Evolutionary conservation across 2,888 invertebrate species (phyloP).

Genomic region (Trachelus tabidus): DNA sequence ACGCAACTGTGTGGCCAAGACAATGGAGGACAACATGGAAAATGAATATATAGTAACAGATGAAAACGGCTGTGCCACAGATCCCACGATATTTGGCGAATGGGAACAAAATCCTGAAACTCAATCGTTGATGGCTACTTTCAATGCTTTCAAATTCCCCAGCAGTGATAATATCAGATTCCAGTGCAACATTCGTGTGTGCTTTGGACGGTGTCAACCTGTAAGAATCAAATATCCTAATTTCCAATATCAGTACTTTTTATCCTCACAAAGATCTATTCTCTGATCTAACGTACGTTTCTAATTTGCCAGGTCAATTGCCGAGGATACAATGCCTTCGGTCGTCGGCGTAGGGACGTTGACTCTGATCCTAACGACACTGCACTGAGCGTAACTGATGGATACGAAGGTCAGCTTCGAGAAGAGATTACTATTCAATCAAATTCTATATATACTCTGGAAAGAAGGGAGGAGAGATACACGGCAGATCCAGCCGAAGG

Average conservation of each 20-base stretch:
- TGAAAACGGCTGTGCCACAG: slow-evolving; percentile 93
- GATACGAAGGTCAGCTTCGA: slow-evolving; percentile 80
- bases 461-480: slow-evolving; percentile 83
- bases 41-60: slow-evolving; percentile 94
- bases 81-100: slow-evolving; percentile 91
- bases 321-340: slow-evolving; percentile 90
- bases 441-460: slow-evolving; percentile 90
- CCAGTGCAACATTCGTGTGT: slow-evolving; percentile 95
- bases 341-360: slow-evolving; percentile 79
- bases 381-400: slow-evolving; percentile 71
- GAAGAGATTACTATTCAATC: slow-evolving; percentile 95
- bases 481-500: slow-evolving; percentile 84
- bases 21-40: slow-evolving; percentile 87
- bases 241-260: background rate
- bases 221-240: slow-evolving; percentile 69
- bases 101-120: slow-evolving; percentile 91
- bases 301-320: slow-evolving; percentile 80
- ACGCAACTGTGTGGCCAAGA: slow-evolving; percentile 92
- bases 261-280: background rate
- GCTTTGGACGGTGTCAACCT: slow-evolving; percentile 95
- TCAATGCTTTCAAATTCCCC: slow-evolving; percentile 96
- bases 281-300: slow-evolving; percentile 1
- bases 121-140: slow-evolving; percentile 86
- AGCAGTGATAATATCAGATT: slow-evolving; percentile 93
- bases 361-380: slow-evolving; percentile 69